These are phyloP conservation scores for Melieria picta DNA, from an alignment of 2,888 invertebrate genomes.

Conservation along the genomic window DNA sequence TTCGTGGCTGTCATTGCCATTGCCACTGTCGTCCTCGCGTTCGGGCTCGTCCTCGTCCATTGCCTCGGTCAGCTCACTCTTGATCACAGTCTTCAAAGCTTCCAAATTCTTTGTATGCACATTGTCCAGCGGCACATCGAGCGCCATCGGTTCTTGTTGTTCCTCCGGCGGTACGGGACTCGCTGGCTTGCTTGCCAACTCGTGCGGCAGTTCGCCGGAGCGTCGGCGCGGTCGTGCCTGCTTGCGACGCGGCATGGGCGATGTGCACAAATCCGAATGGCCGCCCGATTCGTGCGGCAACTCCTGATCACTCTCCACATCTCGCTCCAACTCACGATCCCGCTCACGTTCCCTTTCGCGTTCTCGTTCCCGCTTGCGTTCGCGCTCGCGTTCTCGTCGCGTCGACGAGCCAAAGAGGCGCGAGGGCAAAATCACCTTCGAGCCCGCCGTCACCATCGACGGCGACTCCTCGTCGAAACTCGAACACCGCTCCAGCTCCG, in stretches of 20 bases:
- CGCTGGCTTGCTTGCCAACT: slow-evolving; percentile 64
- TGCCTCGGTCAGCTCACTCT: slow-evolving; percentile 66
- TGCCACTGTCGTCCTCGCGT: slow-evolving; percentile 39
- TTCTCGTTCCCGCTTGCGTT: slow-evolving; percentile 46
- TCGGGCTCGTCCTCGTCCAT: slow-evolving; percentile 53
- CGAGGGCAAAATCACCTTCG: slow-evolving; percentile 62
- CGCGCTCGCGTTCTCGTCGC: slow-evolving; percentile 55
- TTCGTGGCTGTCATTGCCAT: slow-evolving; percentile 46
- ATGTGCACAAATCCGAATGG: slow-evolving; percentile 71
- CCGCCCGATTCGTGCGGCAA: slow-evolving; percentile 52
- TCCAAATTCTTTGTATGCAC: slow-evolving; percentile 34
- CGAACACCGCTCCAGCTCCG: slow-evolving; percentile 62
- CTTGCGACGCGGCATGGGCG: slow-evolving; percentile 85
- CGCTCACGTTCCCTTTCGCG: slow-evolving; percentile 57
- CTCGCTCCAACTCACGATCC: slow-evolving; percentile 59
- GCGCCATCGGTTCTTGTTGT: slow-evolving; percentile 44
- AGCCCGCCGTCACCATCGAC: slow-evolving; percentile 62
- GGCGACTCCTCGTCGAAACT: slow-evolving; percentile 67
- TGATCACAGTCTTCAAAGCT: slow-evolving; percentile 60
- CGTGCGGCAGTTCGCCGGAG: slow-evolving; percentile 74
- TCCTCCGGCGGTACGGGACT: slow-evolving; percentile 31
- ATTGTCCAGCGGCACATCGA: slow-evolving; percentile 42
- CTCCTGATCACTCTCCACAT: slow-evolving; percentile 65
- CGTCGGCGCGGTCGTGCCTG: slow-evolving; percentile 86
- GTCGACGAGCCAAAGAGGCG: slow-evolving; percentile 60